Evolutionary conservation across 2,113 vertebrate genomes (phyloP).

Genomic region (Ammodramus savannarum): DNA sequence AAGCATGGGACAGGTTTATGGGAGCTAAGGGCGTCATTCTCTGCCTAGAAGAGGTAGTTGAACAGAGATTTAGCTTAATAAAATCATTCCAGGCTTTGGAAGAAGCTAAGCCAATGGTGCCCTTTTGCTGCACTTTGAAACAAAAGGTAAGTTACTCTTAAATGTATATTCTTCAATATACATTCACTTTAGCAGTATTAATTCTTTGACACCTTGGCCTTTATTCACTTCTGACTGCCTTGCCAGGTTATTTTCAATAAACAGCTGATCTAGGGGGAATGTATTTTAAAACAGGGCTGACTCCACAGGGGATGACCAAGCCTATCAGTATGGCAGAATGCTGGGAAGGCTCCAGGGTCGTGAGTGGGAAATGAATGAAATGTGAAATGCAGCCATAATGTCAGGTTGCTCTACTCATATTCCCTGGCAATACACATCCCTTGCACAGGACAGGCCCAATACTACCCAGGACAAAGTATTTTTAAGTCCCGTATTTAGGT

Average conservation of each 20-base stretch:
- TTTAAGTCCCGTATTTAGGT: neutral
- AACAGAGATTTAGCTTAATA: neutral
- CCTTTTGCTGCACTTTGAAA: neutral
- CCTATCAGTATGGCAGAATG: fast-evolving
- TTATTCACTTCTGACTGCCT: neutral
- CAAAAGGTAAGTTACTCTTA: neutral
- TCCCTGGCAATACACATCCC: neutral
- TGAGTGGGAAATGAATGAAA: neutral
- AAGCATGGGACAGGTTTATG: neutral
- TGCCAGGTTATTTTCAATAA: neutral
- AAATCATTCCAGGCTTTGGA: neutral
- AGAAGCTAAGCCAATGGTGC: neutral
- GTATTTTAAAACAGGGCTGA: neutral
- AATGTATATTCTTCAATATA: neutral
- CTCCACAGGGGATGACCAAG: fast-evolving
- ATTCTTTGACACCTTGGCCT: neutral
- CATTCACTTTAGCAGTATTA: neutral
- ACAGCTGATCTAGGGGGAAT: neutral
- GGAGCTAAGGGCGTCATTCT: neutral
- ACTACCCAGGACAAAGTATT: neutral
- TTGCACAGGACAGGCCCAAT: neutral
- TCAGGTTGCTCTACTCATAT: neutral
- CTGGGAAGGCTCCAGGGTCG: neutral
- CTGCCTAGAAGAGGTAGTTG: neutral
- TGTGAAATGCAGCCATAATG: fast-evolving